phyloP scores from a whole-genome alignment of 2,797 vertebrate species.

The Crenichthys baileyi region DNA sequence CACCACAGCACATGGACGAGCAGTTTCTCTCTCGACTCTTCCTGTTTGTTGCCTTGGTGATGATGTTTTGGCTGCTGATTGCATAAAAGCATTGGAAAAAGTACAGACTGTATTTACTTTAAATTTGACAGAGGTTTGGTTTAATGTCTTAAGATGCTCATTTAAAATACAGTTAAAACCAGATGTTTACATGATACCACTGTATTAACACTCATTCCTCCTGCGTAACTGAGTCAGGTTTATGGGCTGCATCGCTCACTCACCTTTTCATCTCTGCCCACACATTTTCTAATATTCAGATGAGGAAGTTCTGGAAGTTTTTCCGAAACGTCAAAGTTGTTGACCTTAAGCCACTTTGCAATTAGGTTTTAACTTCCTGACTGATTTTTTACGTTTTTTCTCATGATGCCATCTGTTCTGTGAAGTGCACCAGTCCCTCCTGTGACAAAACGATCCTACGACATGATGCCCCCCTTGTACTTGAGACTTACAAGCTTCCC shows the following conservation, averaged over 20 bases:
- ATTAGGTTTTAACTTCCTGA: too few relatives aligned
- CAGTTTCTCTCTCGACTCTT: slow-evolving; percentile 99
- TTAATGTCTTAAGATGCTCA: not conserved
- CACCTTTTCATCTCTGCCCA: too few relatives aligned
- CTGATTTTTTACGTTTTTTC: too few relatives aligned
- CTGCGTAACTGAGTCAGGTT: not conserved
- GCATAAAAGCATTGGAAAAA: slow-evolving; percentile 78
- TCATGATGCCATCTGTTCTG: too few relatives aligned
- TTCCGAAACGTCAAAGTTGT: not conserved
- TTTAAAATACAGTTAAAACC: not conserved
- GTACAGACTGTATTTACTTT: not conserved
- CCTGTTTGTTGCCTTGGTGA: slow-evolving; percentile 95
- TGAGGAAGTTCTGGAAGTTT: not conserved
- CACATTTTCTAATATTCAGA: not conserved
- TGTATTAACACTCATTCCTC: not conserved
- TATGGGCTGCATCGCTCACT: too few relatives aligned
- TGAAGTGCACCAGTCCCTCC: too few relatives aligned
- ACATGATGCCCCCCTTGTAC: too few relatives aligned
- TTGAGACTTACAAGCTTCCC: too few relatives aligned
- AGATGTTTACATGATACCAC: not conserved
- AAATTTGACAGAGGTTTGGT: not conserved
- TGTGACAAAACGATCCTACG: too few relatives aligned
- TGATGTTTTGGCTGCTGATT: slow-evolving; percentile 99
- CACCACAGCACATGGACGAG: slow-evolving; percentile 95
- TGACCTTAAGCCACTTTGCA: too few relatives aligned